A percentile compares a stretch with the other conserved stretches of the same genome.
phyloP scores from a whole-genome alignment of 1,140 invertebrate species.

The Calliphora vicina region DNA sequence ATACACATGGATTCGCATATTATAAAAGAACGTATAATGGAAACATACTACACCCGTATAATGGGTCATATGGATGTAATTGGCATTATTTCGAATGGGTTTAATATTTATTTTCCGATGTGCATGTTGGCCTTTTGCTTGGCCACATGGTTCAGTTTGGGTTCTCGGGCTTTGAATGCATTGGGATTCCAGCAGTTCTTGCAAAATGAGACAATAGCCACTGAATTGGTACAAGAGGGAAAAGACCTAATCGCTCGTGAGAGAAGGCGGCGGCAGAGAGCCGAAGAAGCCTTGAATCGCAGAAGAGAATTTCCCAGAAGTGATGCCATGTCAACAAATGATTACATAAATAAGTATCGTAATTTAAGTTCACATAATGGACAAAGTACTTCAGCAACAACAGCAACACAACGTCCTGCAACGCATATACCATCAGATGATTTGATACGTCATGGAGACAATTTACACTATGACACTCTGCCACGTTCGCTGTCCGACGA shows the following conservation, averaged over 20 bases:
- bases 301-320: constrained; percentile 72
- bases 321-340: constrained; percentile 61
- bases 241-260: constrained; percentile 88
- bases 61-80: constrained; percentile 99
- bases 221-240: constrained; percentile 93
- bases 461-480: constrained; percentile 51
- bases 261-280: constrained; percentile 80
- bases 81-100: constrained; percentile 95
- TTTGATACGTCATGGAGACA: constrained; percentile 62
- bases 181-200: constrained; percentile 97
- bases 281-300: constrained; percentile 78
- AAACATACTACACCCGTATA: constrained; percentile 73
- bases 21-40: constrained; percentile 72
- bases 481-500: constrained; percentile 67
- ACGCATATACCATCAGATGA: constrained; percentile 52
- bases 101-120: constrained; percentile 99
- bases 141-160: constrained; percentile 95
- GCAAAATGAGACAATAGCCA: constrained; percentile 91
- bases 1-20: constrained; percentile 99
- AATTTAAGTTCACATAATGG: constrained; percentile 66
- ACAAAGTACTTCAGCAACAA: background rate
- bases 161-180: constrained; percentile 84
- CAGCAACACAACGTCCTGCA: background rate
- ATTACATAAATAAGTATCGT: constrained; percentile 64
- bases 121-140: constrained; percentile 91